Percentiles rank a stretch among this genome's conserved stretches.
Evolutionary conservation across 2,888 invertebrate genomes (phyloP).

Genomic region (Calameuta idolon): DNA sequence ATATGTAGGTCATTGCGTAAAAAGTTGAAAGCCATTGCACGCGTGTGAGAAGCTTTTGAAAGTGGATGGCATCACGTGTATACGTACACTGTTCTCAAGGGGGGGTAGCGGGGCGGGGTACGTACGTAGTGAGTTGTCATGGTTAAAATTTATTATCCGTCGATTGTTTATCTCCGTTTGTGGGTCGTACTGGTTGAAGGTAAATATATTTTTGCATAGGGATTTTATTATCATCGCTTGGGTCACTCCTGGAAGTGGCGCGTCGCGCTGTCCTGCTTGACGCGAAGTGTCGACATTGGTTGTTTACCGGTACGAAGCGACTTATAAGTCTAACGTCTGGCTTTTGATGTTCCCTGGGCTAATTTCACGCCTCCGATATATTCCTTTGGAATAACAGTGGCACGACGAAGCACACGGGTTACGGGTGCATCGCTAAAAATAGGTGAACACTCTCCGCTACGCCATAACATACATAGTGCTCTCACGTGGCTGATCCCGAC

Average conservation of each 20-base stretch:
- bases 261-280: neutral
- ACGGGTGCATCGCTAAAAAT: slow-evolving; percentile 42
- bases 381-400: slow-evolving; percentile 21
- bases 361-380: neutral
- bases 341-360: neutral
- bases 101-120: too few relatives aligned
- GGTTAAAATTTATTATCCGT: neutral
- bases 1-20: neutral
- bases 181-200: neutral
- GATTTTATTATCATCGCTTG: neutral
- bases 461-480: neutral
- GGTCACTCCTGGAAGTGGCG: neutral
- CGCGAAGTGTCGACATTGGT: neutral
- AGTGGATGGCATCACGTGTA: neutral
- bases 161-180: neutral
- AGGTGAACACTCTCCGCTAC: slow-evolving; percentile 20
- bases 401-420: slow-evolving; percentile 8
- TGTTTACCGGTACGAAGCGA: neutral
- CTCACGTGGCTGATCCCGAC: neutral
- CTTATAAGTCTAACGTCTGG: neutral
- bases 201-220: neutral
- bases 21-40: neutral
- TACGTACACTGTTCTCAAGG: too few relatives aligned
- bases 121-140: neutral
- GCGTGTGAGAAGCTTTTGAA: neutral